Evolutionary conservation across 2,113 vertebrate species (phyloP), one percentile per base, ranked within the genome.

Genomic region (Trematocara variabile): DNA sequence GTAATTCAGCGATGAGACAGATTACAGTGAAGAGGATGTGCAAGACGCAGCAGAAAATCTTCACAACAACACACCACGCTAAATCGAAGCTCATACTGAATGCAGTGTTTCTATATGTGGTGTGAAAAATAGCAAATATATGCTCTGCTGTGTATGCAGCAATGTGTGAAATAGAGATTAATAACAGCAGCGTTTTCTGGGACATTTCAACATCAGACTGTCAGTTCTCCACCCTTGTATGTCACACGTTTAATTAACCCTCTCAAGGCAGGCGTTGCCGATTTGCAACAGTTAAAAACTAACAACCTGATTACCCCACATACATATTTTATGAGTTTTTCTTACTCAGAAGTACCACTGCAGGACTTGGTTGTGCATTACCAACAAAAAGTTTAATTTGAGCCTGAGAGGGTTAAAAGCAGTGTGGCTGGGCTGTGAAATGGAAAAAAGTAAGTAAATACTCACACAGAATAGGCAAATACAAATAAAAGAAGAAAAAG

Each of bases 1-100:
- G 88, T 79, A 79, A 91, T 81, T 86, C 79, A 30, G 54, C 46
- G 34, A 86, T 79, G 77, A 78, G 83, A 86, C 80, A 81, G 83
- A 85, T 56, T 48, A 55, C 25, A 58, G 75, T 44, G 56, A 8
- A 12, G n/a, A 52, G 37, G 80, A 83, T 60, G 28, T 77, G 65
- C 53, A 86, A 70, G n/a, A 22, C 4, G 12, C 33, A 20, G 30
- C 79, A 82, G 56, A 87, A 83, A 81, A 44, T 48, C 25, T 25
- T 13, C 3, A 28, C 7, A 20, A 20, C 11, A 41, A 68, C 16
- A 8, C 9, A 56, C 48, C 12, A 48, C 8, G 14, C 8, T 56
- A 25, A 68, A 79, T 82, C 7, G 53, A 7, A 55, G 46, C 4
- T 8, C 22, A 77, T 25, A 12, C 6, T 25, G 18, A 12, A 48